Evolutionary conservation across 2,113 vertebrate genomes (phyloP), one percentile per base, ranked within the genome.

Genomic region (Todiramphus saurophagus): DNA sequence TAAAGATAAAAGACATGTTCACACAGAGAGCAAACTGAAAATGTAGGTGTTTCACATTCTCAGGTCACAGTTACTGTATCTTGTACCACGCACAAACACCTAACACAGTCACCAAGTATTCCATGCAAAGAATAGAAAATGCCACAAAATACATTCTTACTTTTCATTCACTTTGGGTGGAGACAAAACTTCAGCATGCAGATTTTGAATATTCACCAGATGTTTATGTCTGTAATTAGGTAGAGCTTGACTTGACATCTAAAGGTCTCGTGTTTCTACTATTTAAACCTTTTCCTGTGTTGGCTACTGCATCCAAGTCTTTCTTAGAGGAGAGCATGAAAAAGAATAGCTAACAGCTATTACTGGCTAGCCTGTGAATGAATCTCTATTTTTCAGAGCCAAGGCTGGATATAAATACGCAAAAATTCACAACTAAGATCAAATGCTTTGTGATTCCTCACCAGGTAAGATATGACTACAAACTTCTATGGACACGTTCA

Each of bases 1-100:
- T 97, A 97, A 94, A 97, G 94, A 89, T 79, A 95, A 93, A 93
- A 95, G 89, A 97, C 93, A 76, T 74, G 77, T 91, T 95, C 94
- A 94, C 74, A 93, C 37, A 93, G 50, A 87, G 83, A 86, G 46
- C 75, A 92, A 95, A 90, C 74, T 63, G 74, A 93, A 95, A 97
- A 97, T 69, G 72, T 91, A 94, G 63, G 80, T 87, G 74, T 89
- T 96, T 89, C 77, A 66, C 41, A 85, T 69, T 6, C 24, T 37
- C 82, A 48, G 50, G 73, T 75, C 74, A 89, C 58, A 83, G 46
- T 51, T 83, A 79, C 73, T 46, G 1, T 11, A 80, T 43, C 46
- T 41, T 37, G 41, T 31, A 62, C 37, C 43, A 37, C 13, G 30
- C 20, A 73, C 33, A 66, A 73, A 88, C 9, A 59, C 41, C 50